These are phyloP conservation scores for Oriolus oriolus DNA, from an alignment of 2,113 vertebrate species.

Conservation along the genomic window DNA sequence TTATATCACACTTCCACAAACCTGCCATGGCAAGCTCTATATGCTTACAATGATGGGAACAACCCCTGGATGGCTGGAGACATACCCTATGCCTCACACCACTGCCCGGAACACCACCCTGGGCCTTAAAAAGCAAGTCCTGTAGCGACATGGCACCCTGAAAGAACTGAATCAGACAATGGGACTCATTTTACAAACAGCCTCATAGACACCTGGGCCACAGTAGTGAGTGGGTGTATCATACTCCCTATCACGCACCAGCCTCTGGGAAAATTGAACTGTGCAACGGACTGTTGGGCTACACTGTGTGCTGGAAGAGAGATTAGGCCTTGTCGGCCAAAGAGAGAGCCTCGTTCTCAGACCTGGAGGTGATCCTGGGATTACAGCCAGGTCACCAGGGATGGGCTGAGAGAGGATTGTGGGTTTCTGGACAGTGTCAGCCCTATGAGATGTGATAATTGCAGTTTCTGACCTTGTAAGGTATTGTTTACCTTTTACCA, in stretches of 20 bases:
- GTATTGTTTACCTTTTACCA: too few species aligned
- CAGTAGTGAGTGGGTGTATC: not conserved
- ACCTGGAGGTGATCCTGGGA: too few species aligned
- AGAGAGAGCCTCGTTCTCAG: too few species aligned
- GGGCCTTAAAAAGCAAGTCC: not conserved
- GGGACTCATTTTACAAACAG: not conserved
- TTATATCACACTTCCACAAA: not conserved
- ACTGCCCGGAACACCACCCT: not conserved
- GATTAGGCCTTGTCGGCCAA: too few species aligned
- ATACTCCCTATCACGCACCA: accelerated
- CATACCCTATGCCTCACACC: accelerated
- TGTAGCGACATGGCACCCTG: accelerated
- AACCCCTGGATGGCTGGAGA: not conserved
- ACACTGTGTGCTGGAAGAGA: too few species aligned
- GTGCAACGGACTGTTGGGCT: not conserved
- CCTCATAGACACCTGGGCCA: not conserved
- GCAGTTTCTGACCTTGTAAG: too few species aligned
- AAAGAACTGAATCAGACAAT: not conserved
- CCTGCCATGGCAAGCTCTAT: not conserved
- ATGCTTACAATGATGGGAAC: not conserved
- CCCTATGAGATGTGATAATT: too few species aligned
- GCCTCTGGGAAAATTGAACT: not conserved
- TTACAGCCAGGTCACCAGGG: too few species aligned
- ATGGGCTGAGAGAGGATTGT: too few species aligned
- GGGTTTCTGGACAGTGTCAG: too few species aligned